Conservation (phyloP, 1,140 invertebrate genomes). For the Magallana angulata region DNA sequence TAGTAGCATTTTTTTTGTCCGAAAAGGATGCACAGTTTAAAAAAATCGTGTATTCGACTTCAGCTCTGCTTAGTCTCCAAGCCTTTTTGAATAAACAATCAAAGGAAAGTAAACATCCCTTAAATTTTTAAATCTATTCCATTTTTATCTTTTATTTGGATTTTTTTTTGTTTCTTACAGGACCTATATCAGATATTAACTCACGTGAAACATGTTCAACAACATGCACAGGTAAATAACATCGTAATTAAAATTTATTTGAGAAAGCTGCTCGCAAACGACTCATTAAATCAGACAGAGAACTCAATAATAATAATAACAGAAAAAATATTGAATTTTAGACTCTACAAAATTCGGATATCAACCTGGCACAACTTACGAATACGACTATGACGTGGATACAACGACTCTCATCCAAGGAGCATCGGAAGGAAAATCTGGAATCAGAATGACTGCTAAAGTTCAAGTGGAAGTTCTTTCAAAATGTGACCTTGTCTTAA, state of each 20-base stretch:
- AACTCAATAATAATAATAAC: no score
- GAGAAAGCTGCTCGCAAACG: no score
- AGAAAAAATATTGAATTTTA: conserved; percentile 36
- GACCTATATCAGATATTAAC: conserved; percentile 10
- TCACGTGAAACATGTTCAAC: conserved; percentile 38
- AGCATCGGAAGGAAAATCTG: conserved; percentile 81
- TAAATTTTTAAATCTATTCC: no score
- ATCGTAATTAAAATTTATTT: no score
- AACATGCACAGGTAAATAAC: conserved; percentile 34
- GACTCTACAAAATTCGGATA: conserved; percentile 81
- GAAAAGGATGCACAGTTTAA: no score
- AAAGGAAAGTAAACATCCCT: no score
- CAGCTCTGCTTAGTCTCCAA: no score
- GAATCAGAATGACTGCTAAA: conserved; percentile 82
- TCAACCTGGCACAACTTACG: conserved; percentile 83
- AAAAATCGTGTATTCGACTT: no score
- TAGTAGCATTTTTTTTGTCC: no score
- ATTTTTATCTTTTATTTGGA: not conserved
- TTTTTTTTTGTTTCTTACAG: conserved; percentile 8
- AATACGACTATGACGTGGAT: conserved; percentile 84
- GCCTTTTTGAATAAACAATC: no score
- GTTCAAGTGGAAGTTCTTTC: conserved; percentile 83
- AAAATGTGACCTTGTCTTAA: conserved; percentile 84
- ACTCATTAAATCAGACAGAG: no score
- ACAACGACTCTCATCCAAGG: conserved; percentile 83